Percentiles rank a stretch among this genome's conserved stretches.
These are phyloP conservation scores for Cottus gobio DNA, from an alignment of 2,113 vertebrate genomes.

Conservation along the genomic window DNA sequence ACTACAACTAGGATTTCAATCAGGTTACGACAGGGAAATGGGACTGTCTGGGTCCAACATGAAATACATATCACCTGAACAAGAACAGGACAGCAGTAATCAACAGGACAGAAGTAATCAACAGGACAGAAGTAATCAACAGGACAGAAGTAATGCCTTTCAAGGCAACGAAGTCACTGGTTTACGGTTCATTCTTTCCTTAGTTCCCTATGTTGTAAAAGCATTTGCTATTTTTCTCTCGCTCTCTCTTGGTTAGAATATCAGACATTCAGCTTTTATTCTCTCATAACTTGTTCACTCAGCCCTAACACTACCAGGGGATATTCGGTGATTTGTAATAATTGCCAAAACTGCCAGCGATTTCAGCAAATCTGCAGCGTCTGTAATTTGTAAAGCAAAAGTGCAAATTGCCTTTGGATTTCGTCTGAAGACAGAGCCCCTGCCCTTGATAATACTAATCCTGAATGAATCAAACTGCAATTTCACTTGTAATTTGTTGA, in stretches of 20 bases:
- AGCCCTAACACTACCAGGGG: neutral
- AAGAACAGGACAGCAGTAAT: neutral
- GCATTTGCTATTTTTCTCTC: neutral
- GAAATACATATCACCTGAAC: neutral
- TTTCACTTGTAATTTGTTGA: conserved; percentile 25
- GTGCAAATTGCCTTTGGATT: conserved; percentile 25
- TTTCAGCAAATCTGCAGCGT: conserved; percentile 34
- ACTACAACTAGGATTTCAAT: neutral
- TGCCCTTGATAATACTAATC: conserved; percentile 10
- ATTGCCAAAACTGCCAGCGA: conserved; percentile 29
- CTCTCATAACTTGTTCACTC: conserved; percentile 8
- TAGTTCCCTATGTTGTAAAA: neutral
- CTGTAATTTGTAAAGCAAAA: conserved; percentile 38
- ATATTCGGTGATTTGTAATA: conserved; percentile 37
- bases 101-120: neutral
- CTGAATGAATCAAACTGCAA: conserved; percentile 31
- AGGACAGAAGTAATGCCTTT: neutral
- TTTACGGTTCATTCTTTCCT: neutral
- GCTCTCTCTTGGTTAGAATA: neutral
- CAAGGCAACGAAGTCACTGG: neutral
- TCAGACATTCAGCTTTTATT: neutral
- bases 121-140: neutral
- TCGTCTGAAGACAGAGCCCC: neutral
- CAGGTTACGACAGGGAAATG: neutral
- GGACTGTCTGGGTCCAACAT: neutral